Base-by-base conservation (phyloP, 1,140 invertebrate genomes). In the Pogonognathellus flavescens region DNA sequence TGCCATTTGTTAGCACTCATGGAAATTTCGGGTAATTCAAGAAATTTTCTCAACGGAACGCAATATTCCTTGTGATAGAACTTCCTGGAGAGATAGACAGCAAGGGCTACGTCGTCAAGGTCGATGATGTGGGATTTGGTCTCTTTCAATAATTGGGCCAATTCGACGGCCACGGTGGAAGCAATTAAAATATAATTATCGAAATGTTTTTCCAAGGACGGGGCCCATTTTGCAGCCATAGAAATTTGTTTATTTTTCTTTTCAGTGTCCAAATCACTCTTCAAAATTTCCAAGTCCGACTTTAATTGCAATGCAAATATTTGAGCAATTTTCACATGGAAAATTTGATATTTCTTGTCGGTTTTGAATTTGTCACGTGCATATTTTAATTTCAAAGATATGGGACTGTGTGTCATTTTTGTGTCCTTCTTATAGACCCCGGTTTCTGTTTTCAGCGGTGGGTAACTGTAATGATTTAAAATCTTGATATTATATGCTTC, bases 141-240 rank as follows among this genome's bases (percentile, higher is more conserved):
- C 6, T 70, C 76, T 2, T 31, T 20, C 22, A 66, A 13, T 6
- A 86, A 31, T 6, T 59, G 55, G 14, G 82, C 18, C 9, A 88
- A 49, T 13, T 87, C 80, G 14, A 85, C 22, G 13, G 88, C 85
- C 49, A 88, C 83, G 7, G 85, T 85, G 13, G 82, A 72, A 0
- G 83, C 85, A 70, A 88, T 86, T 5, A 86, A 76, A 49, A 85
- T 87, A 59, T 80, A 84, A 4, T 55, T 49, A 20, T 88, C 88
- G 70, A 88, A 86, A 53, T 87, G 87, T 13, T 20, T 62, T 52
- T 86, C 87, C 25, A 88, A 53, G 14, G 88, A 81, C 7, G 88
- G 88, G 20, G 87, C 88, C 88, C 88, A 88, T 53, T 88, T 88
- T 4, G 60, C 87, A 41, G 66, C 86, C 18, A 88, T 55, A 5